Evolutionary conservation across 2,113 vertebrate species (phyloP), one percentile per base, ranked within the genome.

Genomic region (Odocoileus hemionus): DNA sequence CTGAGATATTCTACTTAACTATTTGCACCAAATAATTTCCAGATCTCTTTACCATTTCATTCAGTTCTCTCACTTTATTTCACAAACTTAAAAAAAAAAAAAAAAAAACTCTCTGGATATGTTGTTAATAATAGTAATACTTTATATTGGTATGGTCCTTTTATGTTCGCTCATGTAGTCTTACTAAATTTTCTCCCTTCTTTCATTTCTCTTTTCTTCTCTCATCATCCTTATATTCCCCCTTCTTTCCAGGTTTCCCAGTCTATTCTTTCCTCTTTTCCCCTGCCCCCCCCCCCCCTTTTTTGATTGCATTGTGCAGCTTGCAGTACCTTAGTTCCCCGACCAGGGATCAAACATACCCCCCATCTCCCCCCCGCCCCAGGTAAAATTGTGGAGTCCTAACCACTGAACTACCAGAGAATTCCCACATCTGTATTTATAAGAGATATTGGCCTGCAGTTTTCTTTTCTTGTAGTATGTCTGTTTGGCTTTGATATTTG

Each of bases 221-320:
- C 19, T 83, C 7, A 45, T 93, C 28, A 52, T 74, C 14, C 57
- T 23, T 60, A n/a, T 76, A 10, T n/a, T 25, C 64, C 12, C 26
- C 16, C 36, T 30, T 15, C 55, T 5, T 36, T 50, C 3, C 13
- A 36, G 1, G 39, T 50, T 64, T 13, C 47, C 15, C 16, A 47
- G 12, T 39, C 36, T 30, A 7, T 23, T 74, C 5, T 28, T 55
- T 85, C 5, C 47, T 52, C 17, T 64, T 74, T 17, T 70, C 39
- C n/a, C n/a, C n/a, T 19, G 16, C n/a, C n/a, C 28, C 0, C 50
- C 0, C 0, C 50, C 0, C 16, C 16, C 26, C 5, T 3, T 47
- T 47, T 50, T 33, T 50, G 76, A 47, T 26, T 50, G 43, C 4
- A 45, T 30, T 10, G 15, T 28, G 26, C 26, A 17, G 76, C 43